Evolutionary conservation across 2,888 invertebrate genomes (phyloP).

Genomic region (Melinaea menophilus): DNA sequence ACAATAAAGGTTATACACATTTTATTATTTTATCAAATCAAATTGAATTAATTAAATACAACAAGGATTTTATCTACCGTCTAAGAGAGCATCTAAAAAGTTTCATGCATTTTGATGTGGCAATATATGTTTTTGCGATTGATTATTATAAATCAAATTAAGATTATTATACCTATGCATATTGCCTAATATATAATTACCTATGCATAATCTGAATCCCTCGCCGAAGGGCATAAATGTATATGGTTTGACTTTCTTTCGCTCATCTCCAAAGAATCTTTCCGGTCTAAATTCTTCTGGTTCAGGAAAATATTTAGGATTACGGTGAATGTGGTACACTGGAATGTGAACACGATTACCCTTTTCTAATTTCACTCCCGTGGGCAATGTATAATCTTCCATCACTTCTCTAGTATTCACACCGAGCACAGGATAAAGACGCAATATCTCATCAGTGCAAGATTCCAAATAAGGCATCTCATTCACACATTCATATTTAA

Average conservation of each 20-base stretch:
- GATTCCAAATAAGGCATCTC: constrained; percentile 48
- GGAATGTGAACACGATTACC: constrained; percentile 54
- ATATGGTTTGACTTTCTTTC: constrained; percentile 43
- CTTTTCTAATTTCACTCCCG: constrained; percentile 46
- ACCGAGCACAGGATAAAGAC: constrained; percentile 50
- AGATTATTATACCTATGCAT: too few species aligned
- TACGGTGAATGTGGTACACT: constrained; percentile 47
- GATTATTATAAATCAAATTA: too few species aligned
- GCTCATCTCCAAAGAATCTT: constrained; percentile 47
- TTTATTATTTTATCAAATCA: too few species aligned
- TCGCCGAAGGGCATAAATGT: constrained; percentile 60
- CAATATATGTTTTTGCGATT: too few species aligned
- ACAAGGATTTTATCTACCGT: too few species aligned
- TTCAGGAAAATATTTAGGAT: constrained; percentile 50
- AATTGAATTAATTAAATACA: too few species aligned
- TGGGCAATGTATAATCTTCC: constrained; percentile 48
- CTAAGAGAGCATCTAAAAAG: too few species aligned
- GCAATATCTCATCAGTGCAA: constrained; percentile 47
- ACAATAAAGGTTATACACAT: too few species aligned
- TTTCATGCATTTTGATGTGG: too few species aligned
- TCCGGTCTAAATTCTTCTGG: constrained; percentile 52
- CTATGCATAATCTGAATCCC: constrained; percentile 54
- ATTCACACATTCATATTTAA: constrained; percentile 44
- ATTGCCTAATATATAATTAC: constrained; percentile 33
- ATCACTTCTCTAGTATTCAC: constrained; percentile 47